Evolutionary conservation across 1,140 invertebrate species (phyloP).

Genomic region (Orchestia grillus): DNA sequence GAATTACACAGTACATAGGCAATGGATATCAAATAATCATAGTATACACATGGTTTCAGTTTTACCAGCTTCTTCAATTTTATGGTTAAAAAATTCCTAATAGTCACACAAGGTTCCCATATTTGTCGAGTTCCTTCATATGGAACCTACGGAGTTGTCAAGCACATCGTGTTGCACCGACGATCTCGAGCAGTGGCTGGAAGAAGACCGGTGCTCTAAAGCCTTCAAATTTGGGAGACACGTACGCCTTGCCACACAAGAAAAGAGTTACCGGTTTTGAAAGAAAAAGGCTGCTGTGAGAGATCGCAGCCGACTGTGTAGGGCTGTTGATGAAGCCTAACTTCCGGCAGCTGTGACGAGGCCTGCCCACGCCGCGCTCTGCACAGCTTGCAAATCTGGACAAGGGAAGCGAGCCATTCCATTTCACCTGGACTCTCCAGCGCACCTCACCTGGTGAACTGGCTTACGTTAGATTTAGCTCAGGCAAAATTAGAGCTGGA

Average conservation of each 20-base stretch:
- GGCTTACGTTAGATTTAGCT: background rate
- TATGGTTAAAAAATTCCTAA: too few relatives aligned
- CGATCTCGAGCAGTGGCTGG: background rate
- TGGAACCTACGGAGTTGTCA: too few relatives aligned
- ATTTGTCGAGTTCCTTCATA: too few relatives aligned
- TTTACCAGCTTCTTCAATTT: too few relatives aligned
- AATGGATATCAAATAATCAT: too few relatives aligned
- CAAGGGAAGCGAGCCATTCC: background rate
- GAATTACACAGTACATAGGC: too few relatives aligned
- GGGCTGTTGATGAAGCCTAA: background rate
- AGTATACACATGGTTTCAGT: too few relatives aligned
- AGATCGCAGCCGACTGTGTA: background rate
- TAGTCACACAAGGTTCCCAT: too few relatives aligned
- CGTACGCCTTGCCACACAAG: background rate
- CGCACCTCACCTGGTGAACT: background rate
- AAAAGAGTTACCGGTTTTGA: conserved; percentile 8
- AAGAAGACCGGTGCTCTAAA: background rate
- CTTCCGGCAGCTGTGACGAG: conserved; percentile 14
- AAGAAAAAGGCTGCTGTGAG: background rate
- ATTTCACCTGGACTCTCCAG: background rate
- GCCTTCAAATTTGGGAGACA: background rate
- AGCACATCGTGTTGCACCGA: too few relatives aligned
- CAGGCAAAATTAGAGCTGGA: background rate
- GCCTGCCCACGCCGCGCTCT: background rate
- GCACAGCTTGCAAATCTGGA: conserved; percentile 29